Percentiles rank a stretch among this genome's conserved stretches.
phyloP scores from a whole-genome alignment of 2,113 vertebrate species.

The Clupea harengus region DNA sequence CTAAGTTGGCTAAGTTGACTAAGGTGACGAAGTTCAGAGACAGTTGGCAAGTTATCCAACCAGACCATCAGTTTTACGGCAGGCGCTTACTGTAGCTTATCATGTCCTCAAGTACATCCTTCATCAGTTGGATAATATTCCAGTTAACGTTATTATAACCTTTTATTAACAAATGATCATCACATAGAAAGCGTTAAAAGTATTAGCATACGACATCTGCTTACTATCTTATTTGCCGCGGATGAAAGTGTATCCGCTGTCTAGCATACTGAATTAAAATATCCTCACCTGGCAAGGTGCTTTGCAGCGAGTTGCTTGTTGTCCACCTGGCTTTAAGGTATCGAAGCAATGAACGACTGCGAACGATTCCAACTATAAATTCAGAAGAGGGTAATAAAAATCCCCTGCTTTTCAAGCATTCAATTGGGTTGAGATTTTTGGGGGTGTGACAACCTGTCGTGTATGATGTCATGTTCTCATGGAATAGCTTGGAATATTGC shows the following conservation, averaged over 20 bases:
- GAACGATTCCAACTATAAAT: background rate
- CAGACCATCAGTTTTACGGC: no score
- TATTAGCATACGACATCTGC: background rate
- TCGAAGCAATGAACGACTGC: background rate
- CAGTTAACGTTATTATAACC: no score
- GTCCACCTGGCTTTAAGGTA: background rate
- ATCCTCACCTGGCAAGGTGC: background rate
- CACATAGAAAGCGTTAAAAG: background rate
- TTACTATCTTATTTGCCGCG: no score
- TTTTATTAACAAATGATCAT: no score
- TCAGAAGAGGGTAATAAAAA: background rate
- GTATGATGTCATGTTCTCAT: background rate
- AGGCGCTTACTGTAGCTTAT: no score
- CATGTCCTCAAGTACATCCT: no score
- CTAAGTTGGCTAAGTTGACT: no score
- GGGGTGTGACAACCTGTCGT: background rate
- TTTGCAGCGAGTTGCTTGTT: background rate
- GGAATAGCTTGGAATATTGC: background rate
- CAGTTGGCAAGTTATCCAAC: no score
- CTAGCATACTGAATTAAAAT: background rate
- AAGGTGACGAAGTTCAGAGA: no score
- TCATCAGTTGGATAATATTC: no score
- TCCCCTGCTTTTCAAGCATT: background rate
- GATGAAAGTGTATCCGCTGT: background rate
- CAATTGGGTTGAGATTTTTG: background rate